Evolutionary conservation across 2,888 invertebrate genomes (phyloP).

Genomic region (Stenotaenia linearis): DNA sequence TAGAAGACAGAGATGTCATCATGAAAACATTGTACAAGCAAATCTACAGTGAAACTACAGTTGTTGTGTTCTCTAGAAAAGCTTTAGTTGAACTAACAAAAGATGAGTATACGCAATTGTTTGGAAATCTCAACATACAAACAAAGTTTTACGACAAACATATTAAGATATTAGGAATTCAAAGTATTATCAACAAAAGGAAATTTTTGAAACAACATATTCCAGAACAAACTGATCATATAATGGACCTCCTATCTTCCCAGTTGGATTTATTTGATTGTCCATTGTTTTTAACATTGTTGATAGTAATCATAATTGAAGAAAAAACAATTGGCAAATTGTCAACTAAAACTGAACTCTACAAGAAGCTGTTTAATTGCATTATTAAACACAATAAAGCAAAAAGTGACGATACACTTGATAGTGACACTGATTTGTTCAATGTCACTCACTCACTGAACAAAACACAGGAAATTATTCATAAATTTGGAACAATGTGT

Average conservation of each 20-base stretch:
- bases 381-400: background rate
- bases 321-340: background rate
- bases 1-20: background rate
- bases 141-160: background rate
- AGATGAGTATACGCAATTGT: background rate
- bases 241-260: background rate
- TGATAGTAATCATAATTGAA: background rate
- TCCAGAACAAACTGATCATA: background rate
- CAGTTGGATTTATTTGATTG: background rate
- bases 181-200: background rate
- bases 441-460: background rate
- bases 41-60: background rate
- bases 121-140: background rate
- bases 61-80: background rate
- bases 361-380: background rate
- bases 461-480: background rate
- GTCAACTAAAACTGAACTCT: background rate
- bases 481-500: background rate
- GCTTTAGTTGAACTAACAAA: background rate
- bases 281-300: background rate
- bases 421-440: background rate
- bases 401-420: background rate
- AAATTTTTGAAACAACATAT: background rate
- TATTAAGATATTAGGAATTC: background rate
- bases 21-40: background rate